Evolutionary conservation across 2,797 vertebrate species (phyloP).

Genomic region (Ctenopoma kingsleyae): DNA sequence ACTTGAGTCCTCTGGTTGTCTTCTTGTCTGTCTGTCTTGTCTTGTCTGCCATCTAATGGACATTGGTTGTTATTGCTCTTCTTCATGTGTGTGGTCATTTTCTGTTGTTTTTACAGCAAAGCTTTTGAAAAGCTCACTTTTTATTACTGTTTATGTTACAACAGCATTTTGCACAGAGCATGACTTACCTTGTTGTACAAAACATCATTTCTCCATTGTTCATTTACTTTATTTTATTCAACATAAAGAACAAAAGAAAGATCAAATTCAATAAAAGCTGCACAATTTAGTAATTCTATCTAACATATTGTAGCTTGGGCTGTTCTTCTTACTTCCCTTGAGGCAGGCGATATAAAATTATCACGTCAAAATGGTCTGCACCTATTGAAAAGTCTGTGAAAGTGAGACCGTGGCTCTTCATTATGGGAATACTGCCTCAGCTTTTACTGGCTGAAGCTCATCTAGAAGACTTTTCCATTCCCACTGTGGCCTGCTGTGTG

Average conservation of each 20-base stretch:
- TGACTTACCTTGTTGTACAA: background rate
- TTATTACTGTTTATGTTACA: background rate
- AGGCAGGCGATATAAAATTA: background rate
- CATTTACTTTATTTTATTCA: background rate
- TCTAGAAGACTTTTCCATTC: background rate
- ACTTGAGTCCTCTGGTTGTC: too few relatives aligned
- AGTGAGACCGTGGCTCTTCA: background rate
- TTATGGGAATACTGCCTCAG: background rate
- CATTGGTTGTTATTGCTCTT: background rate
- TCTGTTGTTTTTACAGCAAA: background rate
- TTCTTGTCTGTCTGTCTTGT: background rate
- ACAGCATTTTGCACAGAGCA: background rate
- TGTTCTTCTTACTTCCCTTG: background rate
- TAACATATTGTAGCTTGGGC: background rate
- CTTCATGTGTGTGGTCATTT: too few relatives aligned
- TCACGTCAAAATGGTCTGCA: background rate
- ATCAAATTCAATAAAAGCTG: background rate
- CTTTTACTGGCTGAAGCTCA: background rate
- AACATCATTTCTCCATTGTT: background rate
- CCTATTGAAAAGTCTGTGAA: background rate
- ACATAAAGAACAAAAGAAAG: background rate
- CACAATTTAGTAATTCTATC: background rate
- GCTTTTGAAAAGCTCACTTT: background rate
- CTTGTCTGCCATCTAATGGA: conserved; percentile 55
- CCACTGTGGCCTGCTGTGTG: background rate